Evolutionary conservation across 2,113 vertebrate genomes (phyloP).

Genomic region (Zingel zingel): DNA sequence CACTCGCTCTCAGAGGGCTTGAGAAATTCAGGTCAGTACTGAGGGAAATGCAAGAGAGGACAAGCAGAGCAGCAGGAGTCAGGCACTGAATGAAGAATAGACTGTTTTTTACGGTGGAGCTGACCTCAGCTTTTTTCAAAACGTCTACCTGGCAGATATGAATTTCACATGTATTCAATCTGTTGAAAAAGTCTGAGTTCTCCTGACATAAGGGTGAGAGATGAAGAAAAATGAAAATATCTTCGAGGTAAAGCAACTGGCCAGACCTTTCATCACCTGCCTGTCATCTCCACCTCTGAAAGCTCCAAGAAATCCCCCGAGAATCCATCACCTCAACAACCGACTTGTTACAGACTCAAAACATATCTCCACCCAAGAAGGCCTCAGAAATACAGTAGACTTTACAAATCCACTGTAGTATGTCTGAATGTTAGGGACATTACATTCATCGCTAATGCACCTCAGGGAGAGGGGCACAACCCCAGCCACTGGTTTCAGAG

Average conservation of each 20-base stretch:
- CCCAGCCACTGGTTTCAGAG: conserved; percentile 32
- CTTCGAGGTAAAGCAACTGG: conserved; percentile 49
- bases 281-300: conserved; percentile 46
- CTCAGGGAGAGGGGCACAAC: conserved; percentile 19
- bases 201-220: conserved; percentile 31
- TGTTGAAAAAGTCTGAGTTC: conserved; percentile 37
- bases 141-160: conserved; percentile 62
- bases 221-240: conserved; percentile 66
- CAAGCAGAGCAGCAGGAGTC: conserved; percentile 68
- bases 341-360: conserved; percentile 35
- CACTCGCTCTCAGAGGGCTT: conserved; percentile 64
- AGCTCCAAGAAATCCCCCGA: conserved; percentile 38
- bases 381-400: conserved; percentile 32
- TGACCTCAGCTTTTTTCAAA: conserved; percentile 66
- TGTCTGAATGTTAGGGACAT: conserved; percentile 15
- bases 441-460: neutral
- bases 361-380: conserved; percentile 38
- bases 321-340: conserved; percentile 62
- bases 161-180: conserved; percentile 54
- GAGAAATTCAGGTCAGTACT: conserved; percentile 76
- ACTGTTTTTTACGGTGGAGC: conserved; percentile 55
- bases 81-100: conserved; percentile 75
- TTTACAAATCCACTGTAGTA: conserved; percentile 7
- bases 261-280: conserved; percentile 66
- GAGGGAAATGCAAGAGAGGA: conserved; percentile 69